These are phyloP conservation scores for Sinohyriopsis cumingii DNA, from an alignment of 2,888 invertebrate species.

Conservation along the genomic window DNA sequence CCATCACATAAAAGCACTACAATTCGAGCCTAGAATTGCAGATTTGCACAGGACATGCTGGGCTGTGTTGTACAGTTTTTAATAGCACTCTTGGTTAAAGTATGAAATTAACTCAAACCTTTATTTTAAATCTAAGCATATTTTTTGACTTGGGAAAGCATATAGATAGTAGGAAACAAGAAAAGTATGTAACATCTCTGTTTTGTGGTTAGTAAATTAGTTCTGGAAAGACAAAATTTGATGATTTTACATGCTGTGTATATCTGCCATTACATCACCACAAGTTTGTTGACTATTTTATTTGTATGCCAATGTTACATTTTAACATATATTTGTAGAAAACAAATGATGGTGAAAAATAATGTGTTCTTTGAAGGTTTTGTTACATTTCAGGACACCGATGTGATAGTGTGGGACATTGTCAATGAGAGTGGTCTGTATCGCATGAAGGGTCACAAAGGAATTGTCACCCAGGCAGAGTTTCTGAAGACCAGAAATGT, in stretches of 20 bases:
- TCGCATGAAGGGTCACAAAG: conserved; percentile 93
- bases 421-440: conserved; percentile 92
- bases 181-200: no score
- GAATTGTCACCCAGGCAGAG: conserved; percentile 83
- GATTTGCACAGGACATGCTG: no score
- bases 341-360: not conserved
- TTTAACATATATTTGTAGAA: not conserved
- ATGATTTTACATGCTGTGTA: not conserved
- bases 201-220: no score
- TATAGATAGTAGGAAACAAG: no score
- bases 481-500: conserved; percentile 71
- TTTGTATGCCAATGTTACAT: not conserved
- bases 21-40: no score
- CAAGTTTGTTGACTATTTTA: not conserved
- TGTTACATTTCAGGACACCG: conserved; percentile 80
- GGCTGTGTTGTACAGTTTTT: no score
- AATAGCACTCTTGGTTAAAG: no score
- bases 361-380: not conserved
- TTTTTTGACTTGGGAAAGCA: no score
- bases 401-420: conserved; percentile 95
- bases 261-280: not conserved
- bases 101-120: no score
- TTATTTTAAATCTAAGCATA: no score
- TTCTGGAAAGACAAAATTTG: not conserved
- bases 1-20: no score